Conservation (phyloP, 2,888 invertebrate species). For the Liposcelis brunnea region DNA sequence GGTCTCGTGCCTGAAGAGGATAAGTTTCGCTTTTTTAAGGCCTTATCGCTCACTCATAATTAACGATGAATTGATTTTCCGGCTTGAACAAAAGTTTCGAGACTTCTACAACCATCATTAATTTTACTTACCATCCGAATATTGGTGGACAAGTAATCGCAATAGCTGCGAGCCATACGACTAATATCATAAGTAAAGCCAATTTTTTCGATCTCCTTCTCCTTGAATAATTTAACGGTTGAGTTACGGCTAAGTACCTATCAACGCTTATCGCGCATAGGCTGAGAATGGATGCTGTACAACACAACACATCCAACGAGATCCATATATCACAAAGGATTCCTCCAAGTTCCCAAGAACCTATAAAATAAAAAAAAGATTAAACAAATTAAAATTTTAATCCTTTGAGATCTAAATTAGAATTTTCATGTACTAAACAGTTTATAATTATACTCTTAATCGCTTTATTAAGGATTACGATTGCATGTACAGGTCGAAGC, state of each 20-base stretch:
- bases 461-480: too few species aligned
- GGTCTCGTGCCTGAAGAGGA: too few species aligned
- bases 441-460: too few species aligned
- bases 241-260: constrained; percentile 83
- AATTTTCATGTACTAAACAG: too few species aligned
- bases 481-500: too few species aligned
- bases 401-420: background rate
- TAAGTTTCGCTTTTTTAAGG: too few species aligned
- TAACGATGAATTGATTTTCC: too few species aligned
- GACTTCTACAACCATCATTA: too few species aligned
- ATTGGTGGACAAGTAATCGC: constrained; percentile 89
- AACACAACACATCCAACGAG: constrained; percentile 79
- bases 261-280: constrained; percentile 84
- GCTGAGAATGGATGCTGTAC: constrained; percentile 84
- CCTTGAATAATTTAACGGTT: constrained; percentile 80
- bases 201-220: constrained; percentile 69
- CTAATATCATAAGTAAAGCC: constrained; percentile 70
- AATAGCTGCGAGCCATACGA: constrained; percentile 79
- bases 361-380: constrained; percentile 26
- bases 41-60: too few species aligned
- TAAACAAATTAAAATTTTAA: background rate
- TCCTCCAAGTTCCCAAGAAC: constrained; percentile 79
- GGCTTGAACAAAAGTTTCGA: too few species aligned
- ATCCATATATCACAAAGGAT: constrained; percentile 83
- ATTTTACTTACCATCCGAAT: constrained; percentile 58